Evolutionary conservation across 2,113 vertebrate species (phyloP).

Genomic region (Megaleporinus macrocephalus): DNA sequence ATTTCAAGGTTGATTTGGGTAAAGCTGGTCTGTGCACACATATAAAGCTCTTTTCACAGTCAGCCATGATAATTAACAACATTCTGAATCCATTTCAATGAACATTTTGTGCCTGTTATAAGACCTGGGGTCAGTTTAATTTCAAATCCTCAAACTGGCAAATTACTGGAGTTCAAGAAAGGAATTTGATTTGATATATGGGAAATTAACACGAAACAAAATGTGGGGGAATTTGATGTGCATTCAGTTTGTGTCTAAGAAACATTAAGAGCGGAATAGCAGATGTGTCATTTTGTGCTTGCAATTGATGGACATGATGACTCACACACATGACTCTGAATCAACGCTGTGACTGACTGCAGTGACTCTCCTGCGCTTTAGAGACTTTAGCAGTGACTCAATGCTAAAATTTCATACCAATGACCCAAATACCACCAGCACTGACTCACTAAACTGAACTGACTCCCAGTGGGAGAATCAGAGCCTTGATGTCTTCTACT

Average conservation of each 20-base stretch:
- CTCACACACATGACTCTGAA: slow-evolving; percentile 33
- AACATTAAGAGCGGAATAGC: background rate
- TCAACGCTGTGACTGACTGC: slow-evolving; percentile 32
- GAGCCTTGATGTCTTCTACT: slow-evolving; percentile 32
- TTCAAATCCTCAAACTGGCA: background rate
- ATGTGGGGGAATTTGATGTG: background rate
- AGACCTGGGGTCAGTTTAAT: background rate
- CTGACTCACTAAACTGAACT: slow-evolving; percentile 42
- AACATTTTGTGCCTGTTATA: background rate
- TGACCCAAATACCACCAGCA: slow-evolving; percentile 41
- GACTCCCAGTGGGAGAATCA: slow-evolving; percentile 27
- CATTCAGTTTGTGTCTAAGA: background rate
- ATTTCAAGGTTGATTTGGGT: background rate
- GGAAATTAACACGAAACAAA: background rate
- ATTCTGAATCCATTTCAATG: background rate
- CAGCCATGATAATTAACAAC: background rate
- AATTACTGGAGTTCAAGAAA: background rate
- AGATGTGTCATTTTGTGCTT: background rate
- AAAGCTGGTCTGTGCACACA: background rate
- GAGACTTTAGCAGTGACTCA: slow-evolving; percentile 38
- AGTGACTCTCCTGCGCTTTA: slow-evolving; percentile 35
- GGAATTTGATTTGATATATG: background rate
- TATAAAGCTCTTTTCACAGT: background rate
- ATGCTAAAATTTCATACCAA: slow-evolving; percentile 30
- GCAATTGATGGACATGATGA: slow-evolving; percentile 15